Base-by-base conservation (phyloP, 2,797 vertebrate species). In the Oryzias sinensis region DNA sequence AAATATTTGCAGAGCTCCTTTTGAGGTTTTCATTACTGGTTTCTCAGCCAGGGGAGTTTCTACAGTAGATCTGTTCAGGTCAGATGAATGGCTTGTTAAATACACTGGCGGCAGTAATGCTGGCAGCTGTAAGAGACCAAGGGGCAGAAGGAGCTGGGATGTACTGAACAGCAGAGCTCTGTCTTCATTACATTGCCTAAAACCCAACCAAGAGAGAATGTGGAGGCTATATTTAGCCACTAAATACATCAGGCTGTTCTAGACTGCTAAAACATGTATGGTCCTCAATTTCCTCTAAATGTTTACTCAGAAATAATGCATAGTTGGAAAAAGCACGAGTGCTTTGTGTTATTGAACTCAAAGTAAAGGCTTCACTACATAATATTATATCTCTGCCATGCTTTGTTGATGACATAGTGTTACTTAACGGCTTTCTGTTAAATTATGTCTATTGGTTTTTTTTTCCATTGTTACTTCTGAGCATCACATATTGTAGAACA, bases 1-100 rank as follows among this genome's bases (percentile, higher is more conserved):
- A 1, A 56, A 49, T 57, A 49, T 76, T 76, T 62, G 49, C 59
- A 70, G 56, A 55, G 72, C 59, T 18, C 41, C 56, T 45, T 43
- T 49, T 66, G 52, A 50, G 56, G 33, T 58, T 68, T 62, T 51
- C 42, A 56, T 37, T 49, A 57, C 16, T 37, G 64, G 67, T 53
- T 22, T 8, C 20, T 47, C 61, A 59, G 67, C 43, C 43, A 55
- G 59, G n/a, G 53, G 40, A 53, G 24, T 68, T 51, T 59, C 47
- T 72, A 43, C 29, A 41, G 8, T 41, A 64, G 25, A 49, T 42
- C 49, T 47, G 43, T 64, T 54, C 25, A n/a, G 44, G 50, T 27
- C 52, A 67, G 61, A 71, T 56, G 58, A 59, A 68, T 78, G 66
- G 41, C 29, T 56, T 67, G 63, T 64, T 74, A 68, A 60, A 47